Percentiles rank a stretch among this genome's conserved stretches.
Evolutionary conservation across 2,797 vertebrate genomes (phyloP).

Genomic region (Pseudopleuronectes americanus): DNA sequence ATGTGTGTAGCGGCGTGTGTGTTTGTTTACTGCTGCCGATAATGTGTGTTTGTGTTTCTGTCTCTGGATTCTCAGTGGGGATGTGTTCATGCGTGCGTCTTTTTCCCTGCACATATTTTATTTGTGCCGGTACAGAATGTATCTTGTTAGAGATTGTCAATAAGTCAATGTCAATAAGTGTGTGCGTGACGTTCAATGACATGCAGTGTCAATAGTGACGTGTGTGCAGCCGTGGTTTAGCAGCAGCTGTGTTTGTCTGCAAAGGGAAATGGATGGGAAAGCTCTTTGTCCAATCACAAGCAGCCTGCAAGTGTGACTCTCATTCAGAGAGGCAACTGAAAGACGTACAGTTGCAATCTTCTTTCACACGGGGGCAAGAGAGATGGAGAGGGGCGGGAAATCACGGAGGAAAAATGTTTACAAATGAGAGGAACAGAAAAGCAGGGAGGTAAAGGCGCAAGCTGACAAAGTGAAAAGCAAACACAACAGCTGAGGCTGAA

Average conservation of each 20-base stretch:
- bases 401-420: slow-evolving; percentile 44
- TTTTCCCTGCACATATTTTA: slow-evolving; percentile 30
- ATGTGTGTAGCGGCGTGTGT: slow-evolving; percentile 11
- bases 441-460: slow-evolving; percentile 35
- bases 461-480: slow-evolving; percentile 44
- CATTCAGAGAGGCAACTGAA: slow-evolving; percentile 58
- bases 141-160: slow-evolving; percentile 42
- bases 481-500: slow-evolving; percentile 45
- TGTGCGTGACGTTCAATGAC: slow-evolving; percentile 19
- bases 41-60: slow-evolving; percentile 18
- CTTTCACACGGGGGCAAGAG: slow-evolving; percentile 45
- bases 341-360: slow-evolving; percentile 54
- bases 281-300: slow-evolving; percentile 70
- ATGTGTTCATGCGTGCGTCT: slow-evolving; percentile 18
- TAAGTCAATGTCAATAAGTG: slow-evolving; percentile 29
- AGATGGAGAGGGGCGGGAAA: slow-evolving; percentile 8
- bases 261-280: slow-evolving; percentile 65
- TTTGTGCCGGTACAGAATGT: slow-evolving; percentile 34
- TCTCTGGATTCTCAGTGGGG: slow-evolving; percentile 26
- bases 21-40: slow-evolving; percentile 2
- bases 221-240: slow-evolving; percentile 52
- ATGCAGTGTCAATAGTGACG: slow-evolving; percentile 29
- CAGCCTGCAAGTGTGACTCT: slow-evolving; percentile 53
- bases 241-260: slow-evolving; percentile 78
- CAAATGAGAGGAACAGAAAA: slow-evolving; percentile 48